phyloP scores from a whole-genome alignment of 2,888 invertebrate species.

The Meliscaeva auricollis region DNA sequence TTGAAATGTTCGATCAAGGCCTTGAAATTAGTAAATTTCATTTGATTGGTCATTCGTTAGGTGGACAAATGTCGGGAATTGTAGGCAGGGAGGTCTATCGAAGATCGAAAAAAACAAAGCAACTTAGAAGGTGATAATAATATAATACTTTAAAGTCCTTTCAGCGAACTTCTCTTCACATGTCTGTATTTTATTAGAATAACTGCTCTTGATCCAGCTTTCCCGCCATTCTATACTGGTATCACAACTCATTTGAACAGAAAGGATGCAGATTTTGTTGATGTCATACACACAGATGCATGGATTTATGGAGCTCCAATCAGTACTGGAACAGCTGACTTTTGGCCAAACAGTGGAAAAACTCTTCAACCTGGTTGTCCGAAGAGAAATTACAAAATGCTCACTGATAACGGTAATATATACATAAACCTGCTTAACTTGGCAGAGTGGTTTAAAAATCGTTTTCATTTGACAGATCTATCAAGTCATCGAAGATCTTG shows the following conservation, averaged over 20 bases:
- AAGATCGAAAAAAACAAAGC: conserved; percentile 77
- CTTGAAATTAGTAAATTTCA: conserved; percentile 81
- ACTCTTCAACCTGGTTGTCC: conserved; percentile 87
- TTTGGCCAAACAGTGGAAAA: conserved; percentile 87
- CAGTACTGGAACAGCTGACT: conserved; percentile 86
- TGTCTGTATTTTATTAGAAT: conserved; percentile 81
- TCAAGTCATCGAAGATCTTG: conserved; percentile 87
- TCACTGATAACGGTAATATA: conserved; percentile 81
- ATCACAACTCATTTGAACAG: conserved; percentile 83
- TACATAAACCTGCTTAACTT: background rate
- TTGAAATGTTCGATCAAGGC: conserved; percentile 81
- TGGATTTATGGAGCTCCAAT: conserved; percentile 87
- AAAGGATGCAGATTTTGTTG: conserved; percentile 86
- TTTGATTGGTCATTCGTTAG: conserved; percentile 83
- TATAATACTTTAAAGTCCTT: background rate
- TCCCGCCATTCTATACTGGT: conserved; percentile 85
- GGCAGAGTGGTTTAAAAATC: background rate
- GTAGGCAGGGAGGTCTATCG: conserved; percentile 80
- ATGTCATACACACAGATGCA: conserved; percentile 89
- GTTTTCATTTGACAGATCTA: conserved; percentile 83
- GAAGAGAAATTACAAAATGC: conserved; percentile 82
- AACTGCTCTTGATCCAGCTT: conserved; percentile 87
- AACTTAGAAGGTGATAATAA: conserved; percentile 77
- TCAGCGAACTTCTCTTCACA: background rate
- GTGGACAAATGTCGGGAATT: conserved; percentile 82